Evolutionary conservation across 92 coral and sea anemone genomes (phyloP).

Genomic region (Phenganax subtilis): DNA sequence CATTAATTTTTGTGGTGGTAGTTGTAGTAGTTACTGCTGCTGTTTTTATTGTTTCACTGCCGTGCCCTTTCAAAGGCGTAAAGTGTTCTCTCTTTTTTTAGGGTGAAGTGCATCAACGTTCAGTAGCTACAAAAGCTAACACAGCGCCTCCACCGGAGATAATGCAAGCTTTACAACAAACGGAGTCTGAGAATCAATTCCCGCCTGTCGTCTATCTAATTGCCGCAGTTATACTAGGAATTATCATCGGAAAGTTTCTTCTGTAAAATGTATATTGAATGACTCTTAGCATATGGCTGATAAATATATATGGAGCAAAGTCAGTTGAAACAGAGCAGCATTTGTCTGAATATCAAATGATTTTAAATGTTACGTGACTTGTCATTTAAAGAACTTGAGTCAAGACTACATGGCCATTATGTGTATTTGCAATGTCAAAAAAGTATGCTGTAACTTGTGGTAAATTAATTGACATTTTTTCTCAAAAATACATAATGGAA

Average conservation of each 20-base stretch:
- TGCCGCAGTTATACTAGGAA: constrained; percentile 72
- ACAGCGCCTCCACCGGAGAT: not conserved
- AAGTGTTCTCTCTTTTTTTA: not conserved
- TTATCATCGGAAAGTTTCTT: constrained; percentile 75
- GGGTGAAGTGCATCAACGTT: constrained; percentile 27
- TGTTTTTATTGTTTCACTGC: not conserved
- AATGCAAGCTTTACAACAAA: not conserved
- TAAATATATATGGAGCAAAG: no score
- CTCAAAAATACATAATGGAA: no score
- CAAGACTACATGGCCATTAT: no score
- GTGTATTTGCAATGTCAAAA: no score
- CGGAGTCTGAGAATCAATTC: constrained; percentile 34
- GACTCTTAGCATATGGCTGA: no score
- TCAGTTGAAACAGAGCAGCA: no score
- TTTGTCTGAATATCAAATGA: no score
- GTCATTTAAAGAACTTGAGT: no score
- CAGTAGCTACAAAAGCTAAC: not conserved
- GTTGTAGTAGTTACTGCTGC: not conserved
- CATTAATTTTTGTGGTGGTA: no score
- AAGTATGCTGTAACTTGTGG: no score
- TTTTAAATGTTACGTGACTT: no score
- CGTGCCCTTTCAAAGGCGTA: not conserved
- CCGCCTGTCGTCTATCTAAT: constrained; percentile 63
- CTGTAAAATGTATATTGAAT: constrained; percentile 43
- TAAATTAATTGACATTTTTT: no score